Percentiles rank a stretch among this genome's conserved stretches.
Conservation (phyloP, 2,797 vertebrate species). For the Botia almorhae region DNA sequence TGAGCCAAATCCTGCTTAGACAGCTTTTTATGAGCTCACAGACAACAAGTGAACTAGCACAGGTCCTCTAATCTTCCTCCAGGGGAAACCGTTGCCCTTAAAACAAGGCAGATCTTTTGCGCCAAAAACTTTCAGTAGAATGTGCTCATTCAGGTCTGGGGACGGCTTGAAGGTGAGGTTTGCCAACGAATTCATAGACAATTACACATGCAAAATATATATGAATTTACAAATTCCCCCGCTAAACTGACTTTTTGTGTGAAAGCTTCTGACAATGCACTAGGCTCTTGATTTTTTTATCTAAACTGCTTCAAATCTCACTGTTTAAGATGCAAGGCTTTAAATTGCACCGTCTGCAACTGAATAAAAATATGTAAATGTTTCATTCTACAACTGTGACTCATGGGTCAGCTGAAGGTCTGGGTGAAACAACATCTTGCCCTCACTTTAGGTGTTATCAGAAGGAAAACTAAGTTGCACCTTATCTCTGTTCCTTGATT, state of each 20-base stretch:
- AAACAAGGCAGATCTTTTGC: not conserved
- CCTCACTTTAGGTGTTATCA: slow-evolving; percentile 9
- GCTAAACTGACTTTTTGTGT: not conserved
- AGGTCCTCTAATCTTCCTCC: slow-evolving; percentile 75
- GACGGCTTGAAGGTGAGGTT: not conserved
- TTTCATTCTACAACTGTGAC: slow-evolving; percentile 54
- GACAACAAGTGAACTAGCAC: slow-evolving; percentile 65
- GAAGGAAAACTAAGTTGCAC: not conserved
- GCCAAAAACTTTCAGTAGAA: slow-evolving; percentile 11
- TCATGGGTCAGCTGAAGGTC: slow-evolving; percentile 75
- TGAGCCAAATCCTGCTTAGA: slow-evolving; percentile 80
- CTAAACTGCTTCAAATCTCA: not conserved
- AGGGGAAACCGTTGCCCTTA: slow-evolving; percentile 62
- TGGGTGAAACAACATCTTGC: slow-evolving; percentile 34
- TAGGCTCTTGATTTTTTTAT: too few species aligned
- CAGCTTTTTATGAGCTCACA: slow-evolving; percentile 76
- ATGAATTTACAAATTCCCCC: not conserved
- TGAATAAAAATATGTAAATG: not conserved
- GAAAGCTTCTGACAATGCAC: not conserved
- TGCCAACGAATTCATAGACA: not conserved
- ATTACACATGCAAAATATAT: not conserved
- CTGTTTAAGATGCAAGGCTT: not conserved
- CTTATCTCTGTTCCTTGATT: slow-evolving; percentile 28
- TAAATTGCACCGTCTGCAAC: not conserved
- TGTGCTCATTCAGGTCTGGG: slow-evolving; percentile 25